Evolutionary conservation across 2,797 vertebrate genomes (phyloP), one percentile per base, ranked within the genome.

Genomic region (Luscinia megarhynchos): DNA sequence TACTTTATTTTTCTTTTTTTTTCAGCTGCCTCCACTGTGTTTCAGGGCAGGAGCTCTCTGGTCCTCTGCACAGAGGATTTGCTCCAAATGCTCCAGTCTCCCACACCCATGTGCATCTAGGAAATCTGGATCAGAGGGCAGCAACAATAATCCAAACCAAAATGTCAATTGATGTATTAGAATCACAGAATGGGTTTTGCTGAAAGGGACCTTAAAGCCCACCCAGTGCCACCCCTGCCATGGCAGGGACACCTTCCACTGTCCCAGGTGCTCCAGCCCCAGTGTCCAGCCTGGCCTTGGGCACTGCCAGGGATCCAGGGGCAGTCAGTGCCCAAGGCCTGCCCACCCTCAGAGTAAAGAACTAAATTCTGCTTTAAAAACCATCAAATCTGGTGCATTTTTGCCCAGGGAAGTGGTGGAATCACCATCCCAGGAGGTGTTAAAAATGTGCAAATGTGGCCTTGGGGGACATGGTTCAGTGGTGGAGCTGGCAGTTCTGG

Each of bases 41-140:
- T 94, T 73, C 76, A 55, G 93, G 93, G 64, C 66, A 69, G 57
- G 66, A 79, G 18, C 51, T 63, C 66, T 76, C 70, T 79, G 81
- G 55, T 79, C 27, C 62, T 51, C 43, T 79, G 73, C 17, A 7
- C 6, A 12, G 21, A 75, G 66, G 59, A n/a, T 40, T 86, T 74
- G 72, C 74, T 80, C 79, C 34, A 6, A 63, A 2, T 1, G 11
- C 78, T 90, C 57, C 72, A 1, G 43, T 27, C 23, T 82, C 67
- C 53, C 40, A 21, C 1, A 1, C 32, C 34, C 0, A 0, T 22
- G 34, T 55, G 74, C n/a, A 3, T n/a, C 48, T 3, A 20, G 38
- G 69, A 83, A 57, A 36, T 18, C 38, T 75, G 80, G 30, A 72
- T n/a, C 64, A 54, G 50, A 38, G 34, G 26, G 54, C 38, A 72